Evolutionary conservation across 2,888 invertebrate genomes (phyloP).

Genomic region (Napeogenes sylphis): DNA sequence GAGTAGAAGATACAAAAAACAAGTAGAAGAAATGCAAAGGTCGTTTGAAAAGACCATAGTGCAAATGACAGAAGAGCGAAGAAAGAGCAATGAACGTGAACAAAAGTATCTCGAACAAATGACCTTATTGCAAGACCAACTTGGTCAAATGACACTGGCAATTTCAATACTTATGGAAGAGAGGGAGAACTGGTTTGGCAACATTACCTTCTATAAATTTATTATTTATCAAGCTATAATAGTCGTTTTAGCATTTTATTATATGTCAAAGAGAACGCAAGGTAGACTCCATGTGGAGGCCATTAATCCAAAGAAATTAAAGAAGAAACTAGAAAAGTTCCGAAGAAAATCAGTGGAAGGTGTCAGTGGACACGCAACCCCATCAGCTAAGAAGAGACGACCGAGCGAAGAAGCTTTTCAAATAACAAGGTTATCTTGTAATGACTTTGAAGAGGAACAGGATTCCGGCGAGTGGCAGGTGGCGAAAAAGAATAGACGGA

Average conservation of each 20-base stretch:
- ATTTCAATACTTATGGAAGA: conserved; percentile 80
- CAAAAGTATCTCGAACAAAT: conserved; percentile 88
- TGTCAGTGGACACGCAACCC: conserved; percentile 72
- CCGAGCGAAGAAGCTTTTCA: conserved; percentile 86
- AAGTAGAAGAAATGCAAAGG: conserved; percentile 96
- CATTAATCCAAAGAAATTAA: conserved; percentile 49
- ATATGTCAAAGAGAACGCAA: conserved; percentile 68
- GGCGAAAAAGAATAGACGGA: conserved; percentile 69
- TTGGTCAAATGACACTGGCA: conserved; percentile 79
- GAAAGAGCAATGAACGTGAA: conserved; percentile 85
- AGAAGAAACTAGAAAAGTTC: conserved; percentile 59
- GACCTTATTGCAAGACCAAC: conserved; percentile 80
- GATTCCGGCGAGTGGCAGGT: conserved; percentile 69
- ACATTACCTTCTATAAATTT: conserved; percentile 77
- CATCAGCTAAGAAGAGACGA: conserved; percentile 78
- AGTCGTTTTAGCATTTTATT: conserved; percentile 68
- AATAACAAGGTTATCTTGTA: conserved; percentile 78
- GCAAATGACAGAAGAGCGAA: conserved; percentile 84
- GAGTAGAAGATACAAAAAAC: conserved; percentile 95
- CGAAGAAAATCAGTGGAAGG: conserved; percentile 83
- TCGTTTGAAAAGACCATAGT: conserved; percentile 87
- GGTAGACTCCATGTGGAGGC: conserved; percentile 50
- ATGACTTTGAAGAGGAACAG: conserved; percentile 74
- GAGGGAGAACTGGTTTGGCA: conserved; percentile 80
- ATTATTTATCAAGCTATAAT: conserved; percentile 70